Evolutionary conservation across 2,113 vertebrate genomes (phyloP).

Genomic region (Clarias macrocephalus): DNA sequence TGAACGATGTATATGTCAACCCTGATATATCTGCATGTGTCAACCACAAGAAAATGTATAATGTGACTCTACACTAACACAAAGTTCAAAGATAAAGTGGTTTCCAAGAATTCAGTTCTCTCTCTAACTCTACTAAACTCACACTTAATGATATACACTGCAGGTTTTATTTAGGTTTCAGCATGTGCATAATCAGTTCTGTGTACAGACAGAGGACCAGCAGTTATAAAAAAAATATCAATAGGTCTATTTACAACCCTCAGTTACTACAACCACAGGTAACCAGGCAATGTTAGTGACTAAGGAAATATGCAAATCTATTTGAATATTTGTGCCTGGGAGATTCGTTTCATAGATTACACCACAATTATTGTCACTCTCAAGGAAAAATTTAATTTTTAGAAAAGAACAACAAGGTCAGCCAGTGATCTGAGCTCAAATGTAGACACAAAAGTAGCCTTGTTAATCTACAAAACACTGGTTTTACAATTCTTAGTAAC

Average conservation of each 20-base stretch:
- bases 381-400: background rate
- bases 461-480: background rate
- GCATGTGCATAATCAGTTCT: background rate
- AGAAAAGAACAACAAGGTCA: background rate
- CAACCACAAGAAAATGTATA: background rate
- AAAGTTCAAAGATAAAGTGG: background rate
- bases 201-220: background rate
- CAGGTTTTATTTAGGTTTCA: background rate
- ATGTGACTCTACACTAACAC: background rate
- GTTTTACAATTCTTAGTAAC: background rate
- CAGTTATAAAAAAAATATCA: background rate
- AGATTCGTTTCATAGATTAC: background rate
- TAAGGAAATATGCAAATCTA: background rate
- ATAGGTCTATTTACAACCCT: background rate
- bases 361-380: background rate
- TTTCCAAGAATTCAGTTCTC: background rate
- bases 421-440: background rate
- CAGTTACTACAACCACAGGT: background rate
- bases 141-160: background rate
- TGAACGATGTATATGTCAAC: background rate
- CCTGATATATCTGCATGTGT: background rate
- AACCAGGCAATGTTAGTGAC: background rate
- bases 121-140: background rate
- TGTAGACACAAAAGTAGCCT: background rate
- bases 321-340: background rate